These are phyloP conservation scores for Adelognathus sp. DNA, from an alignment of 2,888 invertebrate genomes.

Conservation along the genomic window DNA sequence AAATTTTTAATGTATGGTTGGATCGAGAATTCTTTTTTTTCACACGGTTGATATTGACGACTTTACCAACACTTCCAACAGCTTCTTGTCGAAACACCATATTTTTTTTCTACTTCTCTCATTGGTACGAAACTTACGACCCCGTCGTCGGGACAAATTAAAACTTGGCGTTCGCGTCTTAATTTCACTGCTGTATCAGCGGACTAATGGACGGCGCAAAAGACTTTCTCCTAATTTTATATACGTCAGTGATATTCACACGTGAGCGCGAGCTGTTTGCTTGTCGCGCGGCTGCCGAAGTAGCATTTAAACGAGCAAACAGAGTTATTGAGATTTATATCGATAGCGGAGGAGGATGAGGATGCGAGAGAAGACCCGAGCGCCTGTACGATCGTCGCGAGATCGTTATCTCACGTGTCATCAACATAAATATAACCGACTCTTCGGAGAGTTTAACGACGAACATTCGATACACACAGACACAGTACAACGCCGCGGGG, in stretches of 20 bases:
- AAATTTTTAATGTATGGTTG: background rate
- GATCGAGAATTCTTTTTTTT: too few relatives aligned
- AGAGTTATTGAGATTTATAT: conserved; percentile 46
- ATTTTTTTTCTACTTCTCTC: background rate
- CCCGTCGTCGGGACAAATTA: conserved; percentile 12
- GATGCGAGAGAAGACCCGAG: too few relatives aligned
- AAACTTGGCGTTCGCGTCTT: conserved; percentile 21
- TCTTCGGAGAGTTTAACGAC: conserved; percentile 38
- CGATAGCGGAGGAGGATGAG: too few relatives aligned
- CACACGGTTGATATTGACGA: background rate
- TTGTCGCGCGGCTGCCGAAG: conserved; percentile 15
- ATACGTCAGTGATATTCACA: conserved; percentile 35
- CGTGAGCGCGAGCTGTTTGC: background rate
- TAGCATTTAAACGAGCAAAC: background rate
- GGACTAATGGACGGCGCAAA: conserved; percentile 15
- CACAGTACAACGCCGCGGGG: conserved; percentile 27
- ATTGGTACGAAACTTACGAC: background rate
- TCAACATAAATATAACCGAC: conserved; percentile 52
- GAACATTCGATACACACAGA: background rate
- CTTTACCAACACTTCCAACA: conserved; percentile 10
- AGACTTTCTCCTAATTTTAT: conserved; percentile 42
- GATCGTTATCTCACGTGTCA: conserved; percentile 51
- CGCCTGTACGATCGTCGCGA: conserved; percentile 36
- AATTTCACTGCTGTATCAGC: conserved; percentile 32
- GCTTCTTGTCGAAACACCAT: background rate